A percentile compares a stretch with the other conserved stretches of the same genome.
phyloP scores from a whole-genome alignment of 1,140 invertebrate genomes.

The Drosophila mojavensis region DNA sequence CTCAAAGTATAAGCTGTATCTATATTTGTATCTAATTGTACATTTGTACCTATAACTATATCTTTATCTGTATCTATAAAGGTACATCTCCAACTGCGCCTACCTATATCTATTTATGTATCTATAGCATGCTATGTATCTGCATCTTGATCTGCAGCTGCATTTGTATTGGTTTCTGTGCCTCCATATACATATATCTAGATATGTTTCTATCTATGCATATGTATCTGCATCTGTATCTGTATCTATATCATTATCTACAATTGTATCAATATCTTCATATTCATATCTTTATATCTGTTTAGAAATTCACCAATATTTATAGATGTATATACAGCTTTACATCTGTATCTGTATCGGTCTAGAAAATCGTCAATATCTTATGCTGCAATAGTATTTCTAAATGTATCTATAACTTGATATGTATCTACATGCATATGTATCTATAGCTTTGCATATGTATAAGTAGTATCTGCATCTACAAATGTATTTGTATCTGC shows the following conservation, averaged over 20 bases:
- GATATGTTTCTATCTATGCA: background rate
- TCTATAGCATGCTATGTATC: no score
- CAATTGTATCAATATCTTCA: no score
- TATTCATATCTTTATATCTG: no score
- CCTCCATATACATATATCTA: no score
- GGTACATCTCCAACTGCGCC: no score
- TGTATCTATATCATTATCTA: background rate
- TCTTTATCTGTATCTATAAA: background rate
- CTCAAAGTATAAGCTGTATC: no score
- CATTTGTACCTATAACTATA: background rate
- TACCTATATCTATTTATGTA: no score
- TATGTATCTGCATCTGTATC: background rate
- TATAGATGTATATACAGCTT: no score
- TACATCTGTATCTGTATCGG: background rate
- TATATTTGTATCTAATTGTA: background rate
- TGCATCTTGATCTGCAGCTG: no score
- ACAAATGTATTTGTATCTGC: background rate
- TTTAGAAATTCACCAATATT: no score
- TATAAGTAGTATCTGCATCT: background rate
- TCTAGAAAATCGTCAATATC: background rate
- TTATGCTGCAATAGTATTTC: no score
- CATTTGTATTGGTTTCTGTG: no score
- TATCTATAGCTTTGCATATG: background rate
- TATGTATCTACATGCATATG: background rate
- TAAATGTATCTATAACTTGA: background rate